Percentiles rank a stretch among this genome's conserved stretches.
These are phyloP conservation scores for Synergus itoensis DNA, from an alignment of 2,888 invertebrate species.

Conservation along the genomic window DNA sequence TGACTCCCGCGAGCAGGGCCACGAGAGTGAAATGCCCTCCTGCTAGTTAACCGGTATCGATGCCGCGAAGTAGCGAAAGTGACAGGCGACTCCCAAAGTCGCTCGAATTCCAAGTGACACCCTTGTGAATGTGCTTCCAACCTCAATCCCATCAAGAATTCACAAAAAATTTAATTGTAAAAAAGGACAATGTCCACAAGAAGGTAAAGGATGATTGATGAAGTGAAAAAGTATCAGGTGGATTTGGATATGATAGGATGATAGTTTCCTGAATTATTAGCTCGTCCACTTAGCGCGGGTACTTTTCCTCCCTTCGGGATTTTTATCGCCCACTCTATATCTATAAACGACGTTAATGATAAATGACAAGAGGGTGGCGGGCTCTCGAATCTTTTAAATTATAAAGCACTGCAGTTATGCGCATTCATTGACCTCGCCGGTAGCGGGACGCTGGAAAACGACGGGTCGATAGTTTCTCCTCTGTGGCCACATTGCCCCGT, in stretches of 20 bases:
- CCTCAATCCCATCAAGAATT: not conserved
- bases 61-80: slow-evolving; percentile 29
- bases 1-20: slow-evolving; percentile 1
- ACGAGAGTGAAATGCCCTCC: slow-evolving; percentile 12
- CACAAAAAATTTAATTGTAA: not conserved
- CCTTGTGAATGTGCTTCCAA: slow-evolving; percentile 10
- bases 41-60: slow-evolving; percentile 12
- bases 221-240: not conserved
- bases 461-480: slow-evolving; percentile 52
- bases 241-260: not conserved
- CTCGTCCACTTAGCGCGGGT: not conserved
- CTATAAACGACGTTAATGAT: slow-evolving; percentile 30
- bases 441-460: slow-evolving; percentile 46
- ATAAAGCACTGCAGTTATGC: slow-evolving; percentile 51
- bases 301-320: not conserved
- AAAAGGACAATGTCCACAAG: not conserved
- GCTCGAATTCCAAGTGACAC: slow-evolving; percentile 28
- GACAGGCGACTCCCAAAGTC: not conserved
- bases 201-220: not conserved
- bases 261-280: not conserved
- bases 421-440: slow-evolving; percentile 53
- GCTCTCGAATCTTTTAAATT: slow-evolving; percentile 49
- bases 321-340: not conserved
- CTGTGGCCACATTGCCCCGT: slow-evolving; percentile 23
- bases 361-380: slow-evolving; percentile 49